Evolutionary conservation across 1,140 invertebrate species (phyloP), one percentile per base, ranked within the genome.

Genomic region (Drosophila pachea): DNA sequence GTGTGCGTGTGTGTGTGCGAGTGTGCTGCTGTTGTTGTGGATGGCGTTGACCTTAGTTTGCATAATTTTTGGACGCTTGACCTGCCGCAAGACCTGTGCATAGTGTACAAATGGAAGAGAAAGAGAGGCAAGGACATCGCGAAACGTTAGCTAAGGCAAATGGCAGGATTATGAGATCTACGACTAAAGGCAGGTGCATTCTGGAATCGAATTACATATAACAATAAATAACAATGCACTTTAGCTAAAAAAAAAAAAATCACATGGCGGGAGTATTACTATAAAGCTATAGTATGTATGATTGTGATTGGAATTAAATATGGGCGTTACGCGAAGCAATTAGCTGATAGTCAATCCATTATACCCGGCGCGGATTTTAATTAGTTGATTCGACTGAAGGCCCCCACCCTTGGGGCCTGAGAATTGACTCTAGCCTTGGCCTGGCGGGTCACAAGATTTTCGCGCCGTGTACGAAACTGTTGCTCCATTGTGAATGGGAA

Each of bases 61-160:
- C 81, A 86, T 84, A 86, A 86, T 79, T 84, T 79, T 84, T 65
- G 73, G 62, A 74, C 68, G 58, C 77, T 76, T 84, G 79, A 84
- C 79, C 78, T 83, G 75, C 78, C 73, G n/a, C 78, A 83, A 68
- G 54, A 61, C 11, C 43, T 22, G 14, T 16, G 61, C 38, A 47
- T 45, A 12, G 33, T 1, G 56, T 40, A 49, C 38, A 14, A 42
- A 16, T 9, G 7, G 12, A 9, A 32, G 6, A 42, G 11, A 5
- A 31, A 4, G 16, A 12, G 5, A n/a, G 0, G 42, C 11, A 7
- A 22, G 22, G 22, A n/a, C n/a, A n/a, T n/a, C n/a, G n/a, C n/a
- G n/a, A n/a, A n/a, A n/a, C n/a, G n/a, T n/a, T n/a, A n/a, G n/a
- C n/a, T n/a, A n/a, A n/a, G n/a, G n/a, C n/a, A n/a, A n/a, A n/a